Percentiles rank a stretch among this genome's conserved stretches.
phyloP scores from a whole-genome alignment of 1,140 invertebrate species.

The Drepana arcuata region DNA sequence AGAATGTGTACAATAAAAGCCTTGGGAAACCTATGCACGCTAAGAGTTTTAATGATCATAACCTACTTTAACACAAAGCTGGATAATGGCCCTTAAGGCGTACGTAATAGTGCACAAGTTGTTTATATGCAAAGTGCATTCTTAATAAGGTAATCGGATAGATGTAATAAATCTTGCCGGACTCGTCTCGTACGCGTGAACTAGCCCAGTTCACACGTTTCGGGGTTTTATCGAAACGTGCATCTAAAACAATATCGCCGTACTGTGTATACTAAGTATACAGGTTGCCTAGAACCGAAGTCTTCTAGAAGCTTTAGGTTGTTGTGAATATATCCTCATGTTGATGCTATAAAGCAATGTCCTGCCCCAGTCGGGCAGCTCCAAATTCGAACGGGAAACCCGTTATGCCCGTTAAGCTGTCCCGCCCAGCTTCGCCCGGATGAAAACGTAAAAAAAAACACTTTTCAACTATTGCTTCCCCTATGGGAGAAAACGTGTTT shows the following conservation, averaged over 20 bases:
- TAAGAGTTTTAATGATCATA: constrained; percentile 17
- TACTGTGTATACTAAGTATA: constrained; percentile 5
- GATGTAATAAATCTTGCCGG: constrained; percentile 30
- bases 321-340: too few relatives aligned
- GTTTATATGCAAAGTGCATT: constrained; percentile 29
- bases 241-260: constrained; percentile 16
- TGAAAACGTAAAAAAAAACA: too few relatives aligned
- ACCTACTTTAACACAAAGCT: constrained; percentile 3
- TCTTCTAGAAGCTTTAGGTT: too few relatives aligned
- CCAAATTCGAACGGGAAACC: too few relatives aligned
- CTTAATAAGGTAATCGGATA: constrained; percentile 34
- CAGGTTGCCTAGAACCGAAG: too few relatives aligned
- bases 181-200: constrained; percentile 24
- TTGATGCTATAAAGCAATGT: too few relatives aligned
- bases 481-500: too few relatives aligned
- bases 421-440: not conserved
- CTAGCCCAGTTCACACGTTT: constrained; percentile 27
- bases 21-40: constrained; percentile 7
- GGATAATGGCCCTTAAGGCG: constrained; percentile 8
- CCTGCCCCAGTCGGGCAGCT: too few relatives aligned
- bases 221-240: constrained; percentile 12
- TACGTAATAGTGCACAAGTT: constrained; percentile 1
- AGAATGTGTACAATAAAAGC: not conserved
- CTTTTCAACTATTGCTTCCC: too few relatives aligned
- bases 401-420: too few relatives aligned